Evolutionary conservation across 2,797 vertebrate species (phyloP).

Genomic region (Schizothorax lantsangensis): DNA sequence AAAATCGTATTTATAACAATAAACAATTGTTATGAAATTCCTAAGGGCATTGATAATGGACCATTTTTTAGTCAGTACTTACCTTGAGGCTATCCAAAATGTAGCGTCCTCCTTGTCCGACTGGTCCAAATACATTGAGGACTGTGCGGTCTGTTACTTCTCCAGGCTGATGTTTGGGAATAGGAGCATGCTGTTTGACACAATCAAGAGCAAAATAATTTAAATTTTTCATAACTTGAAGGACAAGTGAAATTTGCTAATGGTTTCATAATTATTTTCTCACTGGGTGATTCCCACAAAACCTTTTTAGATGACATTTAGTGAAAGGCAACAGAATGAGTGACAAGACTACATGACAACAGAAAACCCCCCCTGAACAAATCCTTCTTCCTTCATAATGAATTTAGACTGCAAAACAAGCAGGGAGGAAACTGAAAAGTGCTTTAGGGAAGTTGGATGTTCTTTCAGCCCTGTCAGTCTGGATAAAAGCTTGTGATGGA

Average conservation of each 20-base stretch:
- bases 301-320: conserved; percentile 73
- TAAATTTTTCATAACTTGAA: conserved; percentile 48
- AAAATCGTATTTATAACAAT: neutral
- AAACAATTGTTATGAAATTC: neutral
- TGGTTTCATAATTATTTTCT: conserved; percentile 53
- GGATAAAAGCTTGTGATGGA: conserved; percentile 61
- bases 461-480: conserved; percentile 69
- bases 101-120: conserved; percentile 72
- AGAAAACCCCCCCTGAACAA: conserved; percentile 41
- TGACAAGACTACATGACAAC: conserved; percentile 56
- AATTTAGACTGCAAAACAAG: conserved; percentile 64
- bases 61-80: conserved; percentile 50
- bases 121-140: conserved; percentile 83
- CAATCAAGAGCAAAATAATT: conserved; percentile 44
- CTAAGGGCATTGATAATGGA: neutral
- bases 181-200: conserved; percentile 73
- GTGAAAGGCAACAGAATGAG: conserved; percentile 59
- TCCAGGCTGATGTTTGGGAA: conserved; percentile 79
- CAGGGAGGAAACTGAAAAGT: conserved; percentile 55
- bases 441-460: conserved; percentile 66
- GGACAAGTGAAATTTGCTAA: conserved; percentile 52
- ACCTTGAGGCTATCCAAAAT: conserved; percentile 88
- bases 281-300: conserved; percentile 59
- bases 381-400: conserved; percentile 67
- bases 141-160: conserved; percentile 80